Evolutionary conservation across 2,888 invertebrate species (phyloP).

Genomic region (Orchestes rusci): DNA sequence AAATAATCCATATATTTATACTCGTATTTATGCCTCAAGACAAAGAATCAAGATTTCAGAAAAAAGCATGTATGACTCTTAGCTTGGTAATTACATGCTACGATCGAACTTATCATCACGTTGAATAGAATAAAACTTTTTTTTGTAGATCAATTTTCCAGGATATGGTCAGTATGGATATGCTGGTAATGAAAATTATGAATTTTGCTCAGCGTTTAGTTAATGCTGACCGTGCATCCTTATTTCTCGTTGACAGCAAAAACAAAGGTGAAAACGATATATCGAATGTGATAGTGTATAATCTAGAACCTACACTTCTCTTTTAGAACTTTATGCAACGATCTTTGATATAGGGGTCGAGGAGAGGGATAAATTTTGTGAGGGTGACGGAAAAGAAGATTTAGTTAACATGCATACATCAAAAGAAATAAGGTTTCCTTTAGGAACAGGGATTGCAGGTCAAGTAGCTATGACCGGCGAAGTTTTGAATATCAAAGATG

Average conservation of each 20-base stretch:
- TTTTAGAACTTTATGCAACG: slow-evolving; percentile 65
- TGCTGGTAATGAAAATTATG: slow-evolving; percentile 74
- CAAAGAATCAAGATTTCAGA: too few relatives aligned
- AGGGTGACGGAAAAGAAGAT: slow-evolving; percentile 24
- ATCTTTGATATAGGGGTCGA: slow-evolving; percentile 65
- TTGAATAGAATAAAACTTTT: slow-evolving; percentile 1
- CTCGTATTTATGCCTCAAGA: too few relatives aligned
- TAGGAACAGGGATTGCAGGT: slow-evolving; percentile 75
- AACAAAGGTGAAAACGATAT: slow-evolving; percentile 47
- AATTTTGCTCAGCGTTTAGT: slow-evolving; percentile 76
- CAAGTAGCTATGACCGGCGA: slow-evolving; percentile 74
- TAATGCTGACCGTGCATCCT: slow-evolving; percentile 74
- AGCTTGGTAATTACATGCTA: too few relatives aligned
- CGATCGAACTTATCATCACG: too few relatives aligned
- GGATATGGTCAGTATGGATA: slow-evolving; percentile 79
- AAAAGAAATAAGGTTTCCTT: slow-evolving; percentile 60
- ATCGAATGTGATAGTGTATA: too few relatives aligned
- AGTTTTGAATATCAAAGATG: slow-evolving; percentile 74
- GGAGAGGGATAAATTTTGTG: slow-evolving; percentile 31
- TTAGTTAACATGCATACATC: slow-evolving; percentile 38
- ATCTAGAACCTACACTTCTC: too few relatives aligned
- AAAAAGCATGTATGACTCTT: too few relatives aligned
- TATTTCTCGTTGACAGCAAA: slow-evolving; percentile 70
- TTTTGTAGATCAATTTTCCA: slow-evolving; percentile 71
- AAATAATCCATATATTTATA: too few relatives aligned